phyloP scores from a whole-genome alignment of 2,113 vertebrate genomes.

The Accipiter virgatus region DNA sequence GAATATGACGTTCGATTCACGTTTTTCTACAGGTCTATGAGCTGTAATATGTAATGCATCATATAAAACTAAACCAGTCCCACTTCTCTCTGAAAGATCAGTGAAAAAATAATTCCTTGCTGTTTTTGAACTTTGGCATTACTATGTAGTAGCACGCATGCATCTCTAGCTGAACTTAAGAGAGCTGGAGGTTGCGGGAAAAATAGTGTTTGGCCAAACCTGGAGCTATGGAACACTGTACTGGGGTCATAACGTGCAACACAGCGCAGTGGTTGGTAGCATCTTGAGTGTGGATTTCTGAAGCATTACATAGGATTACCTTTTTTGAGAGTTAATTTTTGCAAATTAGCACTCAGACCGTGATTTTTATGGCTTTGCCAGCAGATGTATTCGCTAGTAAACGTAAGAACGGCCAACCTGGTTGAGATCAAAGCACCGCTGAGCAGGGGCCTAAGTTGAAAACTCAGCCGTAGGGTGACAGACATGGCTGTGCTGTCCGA shows the following conservation, averaged over 20 bases:
- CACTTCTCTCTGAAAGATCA: background rate
- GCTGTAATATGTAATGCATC: background rate
- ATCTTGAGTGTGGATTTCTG: background rate
- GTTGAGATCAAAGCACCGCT: background rate
- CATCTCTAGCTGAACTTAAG: background rate
- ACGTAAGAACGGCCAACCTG: background rate
- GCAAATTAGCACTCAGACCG: background rate
- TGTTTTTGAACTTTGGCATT: background rate
- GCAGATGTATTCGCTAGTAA: background rate
- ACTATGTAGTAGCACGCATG: rapidly evolving
- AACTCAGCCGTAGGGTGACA: background rate
- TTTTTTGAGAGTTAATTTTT: background rate
- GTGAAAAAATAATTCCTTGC: background rate
- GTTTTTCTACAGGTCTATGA: background rate
- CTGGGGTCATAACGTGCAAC: background rate
- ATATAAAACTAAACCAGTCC: background rate
- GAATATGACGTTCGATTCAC: background rate
- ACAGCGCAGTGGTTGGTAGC: rapidly evolving
- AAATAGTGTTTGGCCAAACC: background rate
- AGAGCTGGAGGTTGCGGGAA: background rate
- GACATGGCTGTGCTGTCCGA: background rate
- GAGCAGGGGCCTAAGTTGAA: background rate
- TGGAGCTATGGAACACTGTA: background rate
- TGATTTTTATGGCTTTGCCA: background rate
- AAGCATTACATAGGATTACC: background rate